phyloP scores from a whole-genome alignment of 2,888 invertebrate species.

The Scaptomyza flava region DNA sequence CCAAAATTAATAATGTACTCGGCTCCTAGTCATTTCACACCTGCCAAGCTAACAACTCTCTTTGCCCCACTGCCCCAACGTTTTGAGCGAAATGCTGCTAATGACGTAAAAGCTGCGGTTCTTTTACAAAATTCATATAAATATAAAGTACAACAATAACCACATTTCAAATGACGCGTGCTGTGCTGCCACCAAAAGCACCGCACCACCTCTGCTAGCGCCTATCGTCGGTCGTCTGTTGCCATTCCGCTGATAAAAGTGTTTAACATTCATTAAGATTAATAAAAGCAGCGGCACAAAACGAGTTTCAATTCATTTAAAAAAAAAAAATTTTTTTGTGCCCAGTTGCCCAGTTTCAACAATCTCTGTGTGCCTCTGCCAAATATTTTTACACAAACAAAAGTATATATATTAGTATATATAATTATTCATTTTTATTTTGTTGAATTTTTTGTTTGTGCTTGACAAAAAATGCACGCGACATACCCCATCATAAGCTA shows the following conservation, averaged over 20 bases:
- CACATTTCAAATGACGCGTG: constrained; percentile 72
- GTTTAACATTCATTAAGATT: constrained; percentile 81
- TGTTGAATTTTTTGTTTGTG: not conserved
- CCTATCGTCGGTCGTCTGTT: constrained; percentile 24
- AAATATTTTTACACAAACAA: constrained; percentile 21
- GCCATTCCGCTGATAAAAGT: constrained; percentile 70
- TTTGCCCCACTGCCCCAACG: not conserved
- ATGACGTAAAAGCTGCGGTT: constrained; percentile 67
- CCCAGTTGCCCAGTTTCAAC: not conserved
- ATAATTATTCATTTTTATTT: constrained; percentile 9
- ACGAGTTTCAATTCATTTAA: constrained; percentile 69
- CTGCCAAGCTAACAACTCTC: constrained; percentile 17
- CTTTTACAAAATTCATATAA: constrained; percentile 39
- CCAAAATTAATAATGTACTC: constrained; percentile 46
- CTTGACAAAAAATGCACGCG: constrained; percentile 59
- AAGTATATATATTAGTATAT: not conserved
- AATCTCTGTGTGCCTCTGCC: constrained; percentile 1
- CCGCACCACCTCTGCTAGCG: constrained; percentile 6
- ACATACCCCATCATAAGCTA: constrained; percentile 61
- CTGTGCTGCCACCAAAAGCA: constrained; percentile 33
- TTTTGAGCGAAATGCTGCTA: constrained; percentile 13
- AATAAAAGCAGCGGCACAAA: constrained; percentile 68
- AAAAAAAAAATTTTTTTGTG: too few relatives aligned
- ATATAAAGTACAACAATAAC: constrained; percentile 25
- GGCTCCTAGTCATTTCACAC: constrained; percentile 4